Conservation (phyloP, 2,888 invertebrate species). For the Lycophotia porphyrea region DNA sequence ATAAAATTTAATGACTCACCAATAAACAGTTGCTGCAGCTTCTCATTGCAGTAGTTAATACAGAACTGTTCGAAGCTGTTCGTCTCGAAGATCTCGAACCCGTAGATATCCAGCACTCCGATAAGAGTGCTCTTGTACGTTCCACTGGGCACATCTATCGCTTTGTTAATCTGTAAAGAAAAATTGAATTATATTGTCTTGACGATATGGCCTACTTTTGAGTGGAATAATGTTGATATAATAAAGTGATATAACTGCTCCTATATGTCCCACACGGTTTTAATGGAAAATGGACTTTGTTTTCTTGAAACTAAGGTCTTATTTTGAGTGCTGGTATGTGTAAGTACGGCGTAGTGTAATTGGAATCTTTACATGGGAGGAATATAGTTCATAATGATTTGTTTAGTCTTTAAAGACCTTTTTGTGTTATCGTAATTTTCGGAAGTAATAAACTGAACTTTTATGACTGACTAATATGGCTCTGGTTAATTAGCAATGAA, state of each 20-base stretch:
- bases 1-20: too few relatives aligned
- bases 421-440: not conserved
- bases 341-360: not conserved
- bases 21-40: constrained; percentile 99
- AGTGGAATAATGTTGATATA: not conserved
- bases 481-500: not conserved
- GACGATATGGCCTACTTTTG: not conserved
- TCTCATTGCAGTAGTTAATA: constrained; percentile 99
- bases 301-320: not conserved
- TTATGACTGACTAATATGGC: not conserved
- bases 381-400: not conserved
- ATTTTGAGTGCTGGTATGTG: not conserved
- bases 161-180: constrained; percentile 94
- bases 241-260: not conserved
- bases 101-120: constrained; percentile 99
- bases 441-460: not conserved
- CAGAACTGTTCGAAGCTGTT: constrained; percentile 99
- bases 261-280: not conserved
- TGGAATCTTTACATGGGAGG: not conserved
- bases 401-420: too few relatives aligned
- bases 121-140: constrained; percentile 94
- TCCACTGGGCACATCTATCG: constrained; percentile 94
- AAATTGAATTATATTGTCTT: not conserved
- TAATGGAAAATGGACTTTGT: not conserved
- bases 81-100: constrained; percentile 99